These are phyloP conservation scores for Sabatieria punctata DNA, from an alignment of 2,888 invertebrate species.

Conservation along the genomic window DNA sequence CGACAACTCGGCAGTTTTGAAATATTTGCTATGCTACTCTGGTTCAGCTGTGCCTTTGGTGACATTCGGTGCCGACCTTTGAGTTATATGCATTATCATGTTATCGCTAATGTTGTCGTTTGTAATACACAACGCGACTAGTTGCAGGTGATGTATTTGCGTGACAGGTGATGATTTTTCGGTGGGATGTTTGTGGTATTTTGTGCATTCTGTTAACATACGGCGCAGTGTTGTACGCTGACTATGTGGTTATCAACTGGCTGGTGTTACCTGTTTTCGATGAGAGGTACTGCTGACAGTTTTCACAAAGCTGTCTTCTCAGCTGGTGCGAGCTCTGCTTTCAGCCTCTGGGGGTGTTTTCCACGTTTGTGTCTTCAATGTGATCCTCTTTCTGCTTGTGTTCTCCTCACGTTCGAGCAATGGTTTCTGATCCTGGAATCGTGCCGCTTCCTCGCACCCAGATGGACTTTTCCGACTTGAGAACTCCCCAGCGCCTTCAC, in stretches of 20 bases:
- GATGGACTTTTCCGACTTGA: conserved; percentile 62
- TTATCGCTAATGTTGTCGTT: too few relatives aligned
- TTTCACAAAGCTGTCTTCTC: not conserved
- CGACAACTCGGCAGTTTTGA: too few relatives aligned
- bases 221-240: conserved; percentile 60
- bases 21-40: too few relatives aligned
- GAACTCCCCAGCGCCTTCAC: conserved; percentile 27
- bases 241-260: conserved; percentile 68
- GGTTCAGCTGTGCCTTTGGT: too few relatives aligned
- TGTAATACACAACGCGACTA: too few relatives aligned
- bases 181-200: conserved; percentile 66
- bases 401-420: conserved; percentile 65
- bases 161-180: conserved; percentile 53
- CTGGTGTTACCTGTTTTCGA: conserved; percentile 61
- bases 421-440: conserved; percentile 64
- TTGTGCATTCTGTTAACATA: conserved; percentile 63
- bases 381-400: conserved; percentile 52
- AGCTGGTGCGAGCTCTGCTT: conserved; percentile 3
- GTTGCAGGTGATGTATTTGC: too few relatives aligned
- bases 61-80: too few relatives aligned
- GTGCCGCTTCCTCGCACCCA: conserved; percentile 50
- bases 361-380: conserved; percentile 60
- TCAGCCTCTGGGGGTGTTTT: conserved; percentile 45
- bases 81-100: too few relatives aligned
- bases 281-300: conserved; percentile 55